Evolutionary conservation across 2,113 vertebrate genomes (phyloP), one percentile per base, ranked within the genome.

Genomic region (Corythaeola cristata): DNA sequence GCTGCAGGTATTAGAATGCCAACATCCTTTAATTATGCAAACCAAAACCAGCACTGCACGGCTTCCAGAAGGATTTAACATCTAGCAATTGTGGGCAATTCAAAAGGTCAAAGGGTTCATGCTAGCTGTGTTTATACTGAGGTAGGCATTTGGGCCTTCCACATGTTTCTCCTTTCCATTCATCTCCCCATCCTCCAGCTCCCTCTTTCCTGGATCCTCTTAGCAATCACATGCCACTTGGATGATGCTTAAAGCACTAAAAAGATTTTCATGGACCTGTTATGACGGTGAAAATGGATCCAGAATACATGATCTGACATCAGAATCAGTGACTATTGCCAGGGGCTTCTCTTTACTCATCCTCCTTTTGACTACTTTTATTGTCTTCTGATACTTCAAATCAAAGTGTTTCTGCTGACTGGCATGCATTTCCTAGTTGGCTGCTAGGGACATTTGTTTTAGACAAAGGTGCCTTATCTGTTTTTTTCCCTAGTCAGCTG

Each of bases 21-120:
- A 62, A 30, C 85, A 84, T 94, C 94, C 85, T 95, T 88, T 93
- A 93, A 88, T 62, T 91, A 91, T 85, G 62, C 41, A 92, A 93
- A 95, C 86, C 41, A 90, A 96, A 85, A 53, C 30, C 62, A 93
- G 22, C 35, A 39, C n/a, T 45, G 53, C 26, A 53, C 35, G 79
- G 45, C 55, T 92, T 92, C 62, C 71, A 92, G 37, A 89, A 68
- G 60, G 52, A 73, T 90, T 95, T 95, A 82, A 35, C 55, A 69
- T 85, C 49, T 66, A 71, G 37, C 35, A 69, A n/a, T 78, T 78
- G 49, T 55, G 80, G 74, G 27, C 35, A 49, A 82, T 78, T 81
- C 15, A 62, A 79, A 87, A 97, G 80, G 86, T 91, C 84, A 85
- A 35, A 41, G 30, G 6, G 12, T 75, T 94, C 60, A n/a, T 8